Evolutionary conservation across 2,888 invertebrate species (phyloP).

Genomic region (Lasioglossum pauxillum): DNA sequence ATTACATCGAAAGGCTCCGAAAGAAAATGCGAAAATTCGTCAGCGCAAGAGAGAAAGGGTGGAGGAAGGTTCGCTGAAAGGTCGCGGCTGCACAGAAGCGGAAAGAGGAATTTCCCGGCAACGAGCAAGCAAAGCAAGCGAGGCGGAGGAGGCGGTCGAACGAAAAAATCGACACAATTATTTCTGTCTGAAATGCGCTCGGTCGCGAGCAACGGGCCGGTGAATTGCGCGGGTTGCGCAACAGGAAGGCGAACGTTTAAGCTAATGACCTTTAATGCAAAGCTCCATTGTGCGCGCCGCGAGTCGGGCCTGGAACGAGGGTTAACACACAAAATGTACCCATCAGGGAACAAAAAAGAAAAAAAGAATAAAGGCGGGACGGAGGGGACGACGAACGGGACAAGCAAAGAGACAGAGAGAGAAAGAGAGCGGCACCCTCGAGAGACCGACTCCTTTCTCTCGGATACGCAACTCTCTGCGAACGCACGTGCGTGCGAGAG

Average conservation of each 20-base stretch:
- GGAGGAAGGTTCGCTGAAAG: neutral
- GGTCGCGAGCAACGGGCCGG: constrained; percentile 59
- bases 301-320: constrained; percentile 61
- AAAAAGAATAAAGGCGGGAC: constrained; percentile 32
- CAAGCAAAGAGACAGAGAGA: constrained; percentile 12
- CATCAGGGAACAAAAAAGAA: constrained; percentile 60
- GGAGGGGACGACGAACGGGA: neutral
- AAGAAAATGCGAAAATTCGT: neutral
- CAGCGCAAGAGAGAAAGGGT: neutral
- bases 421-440: constrained; percentile 30
- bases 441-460: constrained; percentile 16
- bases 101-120: neutral
- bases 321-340: constrained; percentile 68
- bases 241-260: constrained; percentile 76
- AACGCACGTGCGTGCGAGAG: constrained; percentile 2
- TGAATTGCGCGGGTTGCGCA: constrained; percentile 73
- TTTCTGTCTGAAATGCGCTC: constrained; percentile 50
- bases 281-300: constrained; percentile 72
- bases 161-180: constrained; percentile 62
- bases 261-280: constrained; percentile 77
- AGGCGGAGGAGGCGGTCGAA: constrained; percentile 21
- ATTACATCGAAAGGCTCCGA: neutral
- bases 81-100: neutral
- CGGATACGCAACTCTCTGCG: neutral
- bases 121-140: neutral